phyloP scores from a whole-genome alignment of 2,797 vertebrate genomes.

The Xiphorhynchus erythropygius region DNA sequence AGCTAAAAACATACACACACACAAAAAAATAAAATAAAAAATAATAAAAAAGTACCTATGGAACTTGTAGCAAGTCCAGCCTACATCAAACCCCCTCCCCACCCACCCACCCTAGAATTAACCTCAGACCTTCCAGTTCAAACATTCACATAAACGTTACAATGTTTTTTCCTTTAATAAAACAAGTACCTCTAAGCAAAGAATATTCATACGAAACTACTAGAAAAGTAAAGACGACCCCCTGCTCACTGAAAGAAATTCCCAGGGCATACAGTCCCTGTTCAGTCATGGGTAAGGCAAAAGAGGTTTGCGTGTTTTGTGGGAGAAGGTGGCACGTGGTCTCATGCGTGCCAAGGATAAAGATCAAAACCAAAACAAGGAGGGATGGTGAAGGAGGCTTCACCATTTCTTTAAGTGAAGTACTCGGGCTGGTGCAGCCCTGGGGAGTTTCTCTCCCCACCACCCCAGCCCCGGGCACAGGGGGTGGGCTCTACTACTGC shows the following conservation, averaged over 20 bases:
- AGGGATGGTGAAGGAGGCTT: neutral
- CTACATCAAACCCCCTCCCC: constrained; percentile 75
- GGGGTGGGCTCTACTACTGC: neutral
- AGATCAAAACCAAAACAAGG: neutral
- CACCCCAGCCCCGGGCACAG: neutral
- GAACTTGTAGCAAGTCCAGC: constrained; percentile 78
- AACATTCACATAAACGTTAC: constrained; percentile 91
- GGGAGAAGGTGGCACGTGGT: neutral
- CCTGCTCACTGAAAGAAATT: constrained; percentile 73
- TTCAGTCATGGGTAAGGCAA: constrained; percentile 75
- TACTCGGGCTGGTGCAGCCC: neutral
- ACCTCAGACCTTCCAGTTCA: constrained; percentile 88
- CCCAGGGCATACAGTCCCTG: constrained; percentile 66
- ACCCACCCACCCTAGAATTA: constrained; percentile 73
- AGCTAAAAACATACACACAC: constrained; percentile 63
- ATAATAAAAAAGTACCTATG: constrained; percentile 81
- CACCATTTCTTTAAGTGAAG: neutral
- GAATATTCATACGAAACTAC: constrained; percentile 76
- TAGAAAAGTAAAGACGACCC: constrained; percentile 73
- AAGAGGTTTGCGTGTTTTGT: constrained; percentile 39
- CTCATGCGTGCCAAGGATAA: neutral
- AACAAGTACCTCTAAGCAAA: constrained; percentile 89
- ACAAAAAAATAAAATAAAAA: constrained; percentile 42
- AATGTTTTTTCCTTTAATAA: constrained; percentile 81
- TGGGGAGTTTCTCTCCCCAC: neutral